A percentile compares a stretch with the other conserved stretches of the same genome.
Evolutionary conservation across 1,140 invertebrate genomes (phyloP).

Genomic region (Leptinotarsa texana): DNA sequence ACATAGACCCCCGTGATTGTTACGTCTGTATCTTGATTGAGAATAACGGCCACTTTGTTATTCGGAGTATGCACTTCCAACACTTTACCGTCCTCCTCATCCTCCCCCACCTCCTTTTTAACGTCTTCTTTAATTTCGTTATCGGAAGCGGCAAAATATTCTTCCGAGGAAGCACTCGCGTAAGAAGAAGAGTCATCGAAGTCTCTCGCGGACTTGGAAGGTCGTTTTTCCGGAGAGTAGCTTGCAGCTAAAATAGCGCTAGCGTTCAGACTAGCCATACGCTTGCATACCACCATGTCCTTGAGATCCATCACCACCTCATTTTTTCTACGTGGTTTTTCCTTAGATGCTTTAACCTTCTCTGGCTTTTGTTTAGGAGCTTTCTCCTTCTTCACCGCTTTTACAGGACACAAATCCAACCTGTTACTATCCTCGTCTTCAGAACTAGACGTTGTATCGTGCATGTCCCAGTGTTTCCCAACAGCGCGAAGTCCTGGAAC

Average conservation of each 20-base stretch:
- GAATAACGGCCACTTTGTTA: constrained; percentile 69
- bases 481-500: constrained; percentile 75
- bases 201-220: constrained; percentile 60
- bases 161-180: constrained; percentile 58
- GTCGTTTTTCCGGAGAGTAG: constrained; percentile 76
- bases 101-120: constrained; percentile 56
- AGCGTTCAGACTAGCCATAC: constrained; percentile 92
- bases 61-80: constrained; percentile 62
- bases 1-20: constrained; percentile 83
- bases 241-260: constrained; percentile 89
- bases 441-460: constrained; percentile 63
- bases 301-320: constrained; percentile 82
- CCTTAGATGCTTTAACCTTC: constrained; percentile 36
- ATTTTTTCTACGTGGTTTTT: constrained; percentile 51
- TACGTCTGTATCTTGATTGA: constrained; percentile 83
- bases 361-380: constrained; percentile 30
- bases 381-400: constrained; percentile 25
- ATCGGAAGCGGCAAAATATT: constrained; percentile 39
- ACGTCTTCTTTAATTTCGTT: constrained; percentile 57
- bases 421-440: constrained; percentile 56
- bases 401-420: constrained; percentile 31
- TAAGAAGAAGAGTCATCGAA: constrained; percentile 61
- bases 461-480: constrained; percentile 82
- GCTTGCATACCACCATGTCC: constrained; percentile 84
- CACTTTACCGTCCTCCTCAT: constrained; percentile 58